These are phyloP conservation scores for Hipposideros larvatus DNA, from an alignment of 2,797 vertebrate genomes.

Conservation along the genomic window DNA sequence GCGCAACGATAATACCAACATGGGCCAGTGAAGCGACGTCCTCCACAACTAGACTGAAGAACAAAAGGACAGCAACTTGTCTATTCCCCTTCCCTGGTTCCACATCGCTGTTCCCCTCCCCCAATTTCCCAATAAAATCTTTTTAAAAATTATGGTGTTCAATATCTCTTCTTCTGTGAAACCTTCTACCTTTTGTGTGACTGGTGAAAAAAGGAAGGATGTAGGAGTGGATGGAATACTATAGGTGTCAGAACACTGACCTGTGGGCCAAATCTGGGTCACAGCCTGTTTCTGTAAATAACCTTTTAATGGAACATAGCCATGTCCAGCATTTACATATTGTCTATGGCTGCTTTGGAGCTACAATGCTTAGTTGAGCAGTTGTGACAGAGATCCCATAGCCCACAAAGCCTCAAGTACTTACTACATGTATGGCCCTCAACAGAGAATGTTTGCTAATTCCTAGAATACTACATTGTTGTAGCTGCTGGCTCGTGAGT, in stretches of 20 bases:
- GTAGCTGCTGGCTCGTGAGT: too few relatives aligned
- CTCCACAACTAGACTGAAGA: too few relatives aligned
- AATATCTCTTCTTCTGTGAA: conserved; percentile 20
- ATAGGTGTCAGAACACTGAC: conserved; percentile 20
- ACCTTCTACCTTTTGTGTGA: conserved; percentile 19
- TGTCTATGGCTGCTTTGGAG: not conserved
- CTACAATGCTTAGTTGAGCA: not conserved
- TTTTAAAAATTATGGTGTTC: not conserved
- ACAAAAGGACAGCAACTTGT: too few relatives aligned
- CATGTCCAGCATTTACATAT: not conserved
- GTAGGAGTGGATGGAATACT: not conserved
- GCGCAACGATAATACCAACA: too few relatives aligned
- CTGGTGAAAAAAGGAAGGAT: not conserved
- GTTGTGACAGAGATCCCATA: not conserved
- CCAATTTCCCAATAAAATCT: too few relatives aligned
- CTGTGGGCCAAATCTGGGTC: not conserved
- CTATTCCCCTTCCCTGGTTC: too few relatives aligned
- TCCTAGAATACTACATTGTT: not conserved
- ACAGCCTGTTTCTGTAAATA: conserved; percentile 21
- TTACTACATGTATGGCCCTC: not conserved
- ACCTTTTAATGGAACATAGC: not conserved
- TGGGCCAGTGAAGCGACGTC: too few relatives aligned
- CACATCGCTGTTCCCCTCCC: too few relatives aligned
- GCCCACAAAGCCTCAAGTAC: not conserved
- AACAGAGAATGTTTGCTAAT: not conserved